Evolutionary conservation across 1,140 invertebrate genomes (phyloP).

Genomic region (Thalassaphorura encarpata): DNA sequence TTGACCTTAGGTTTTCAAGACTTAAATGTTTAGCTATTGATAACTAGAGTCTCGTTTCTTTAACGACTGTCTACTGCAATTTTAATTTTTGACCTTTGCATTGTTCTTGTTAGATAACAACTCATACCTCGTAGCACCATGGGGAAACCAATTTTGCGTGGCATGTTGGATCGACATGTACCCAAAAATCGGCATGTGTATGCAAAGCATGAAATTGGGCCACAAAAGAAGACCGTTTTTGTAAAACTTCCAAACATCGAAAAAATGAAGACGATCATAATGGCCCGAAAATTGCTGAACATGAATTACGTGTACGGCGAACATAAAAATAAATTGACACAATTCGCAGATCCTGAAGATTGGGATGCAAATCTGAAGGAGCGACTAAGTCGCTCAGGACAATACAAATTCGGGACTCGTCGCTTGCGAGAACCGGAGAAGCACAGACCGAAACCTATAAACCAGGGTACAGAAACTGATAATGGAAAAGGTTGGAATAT

Average conservation of each 20-base stretch:
- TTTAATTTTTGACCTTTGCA: too few relatives aligned
- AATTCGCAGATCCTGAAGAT: neutral
- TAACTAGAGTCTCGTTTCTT: too few relatives aligned
- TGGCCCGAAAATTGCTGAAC: neutral
- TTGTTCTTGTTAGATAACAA: too few relatives aligned
- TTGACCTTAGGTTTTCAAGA: too few relatives aligned
- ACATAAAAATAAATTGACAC: neutral
- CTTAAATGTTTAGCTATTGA: too few relatives aligned
- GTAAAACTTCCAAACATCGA: neutral
- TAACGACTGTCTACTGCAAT: too few relatives aligned
- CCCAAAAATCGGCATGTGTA: neutral
- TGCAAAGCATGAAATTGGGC: neutral
- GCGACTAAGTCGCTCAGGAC: neutral
- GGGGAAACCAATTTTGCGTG: too few relatives aligned
- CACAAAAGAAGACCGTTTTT: neutral
- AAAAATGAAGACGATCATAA: neutral
- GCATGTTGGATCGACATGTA: too few relatives aligned
- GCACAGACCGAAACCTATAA: neutral
- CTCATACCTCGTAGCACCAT: too few relatives aligned
- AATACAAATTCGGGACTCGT: neutral
- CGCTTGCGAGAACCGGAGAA: neutral
- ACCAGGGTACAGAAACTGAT: neutral
- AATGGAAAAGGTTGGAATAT: too few relatives aligned
- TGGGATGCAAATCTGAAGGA: neutral
- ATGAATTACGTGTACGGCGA: neutral